Evolutionary conservation across 2,113 vertebrate genomes (phyloP).

Genomic region (Cathartes aura): DNA sequence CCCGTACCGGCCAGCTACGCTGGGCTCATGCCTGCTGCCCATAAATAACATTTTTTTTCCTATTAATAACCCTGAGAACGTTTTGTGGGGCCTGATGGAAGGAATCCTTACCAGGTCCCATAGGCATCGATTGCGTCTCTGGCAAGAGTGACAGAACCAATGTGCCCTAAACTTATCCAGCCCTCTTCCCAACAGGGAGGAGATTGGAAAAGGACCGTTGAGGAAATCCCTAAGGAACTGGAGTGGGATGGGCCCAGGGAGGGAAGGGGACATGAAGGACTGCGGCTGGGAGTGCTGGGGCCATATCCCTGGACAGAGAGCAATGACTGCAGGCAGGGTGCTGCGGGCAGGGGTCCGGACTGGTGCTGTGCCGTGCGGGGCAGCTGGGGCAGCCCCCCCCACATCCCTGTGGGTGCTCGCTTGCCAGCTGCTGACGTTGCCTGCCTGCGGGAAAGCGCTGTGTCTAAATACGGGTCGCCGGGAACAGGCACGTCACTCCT

Average conservation of each 20-base stretch:
- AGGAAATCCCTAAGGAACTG: background rate
- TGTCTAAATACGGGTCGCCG: background rate
- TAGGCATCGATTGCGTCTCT: fast-evolving
- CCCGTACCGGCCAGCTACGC: fast-evolving
- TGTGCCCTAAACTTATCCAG: background rate
- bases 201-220: background rate
- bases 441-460: background rate
- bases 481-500: background rate
- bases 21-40: background rate
- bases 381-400: background rate
- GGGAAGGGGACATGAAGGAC: background rate
- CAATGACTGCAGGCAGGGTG: background rate
- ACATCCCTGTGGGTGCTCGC: background rate
- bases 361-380: background rate
- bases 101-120: background rate
- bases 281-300: background rate
- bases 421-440: background rate
- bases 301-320: background rate
- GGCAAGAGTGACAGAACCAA: background rate
- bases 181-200: background rate
- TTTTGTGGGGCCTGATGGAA: background rate
- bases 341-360: background rate
- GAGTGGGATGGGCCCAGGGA: background rate
- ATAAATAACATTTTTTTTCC: background rate
- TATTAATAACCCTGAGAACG: background rate